A percentile compares a stretch with the other conserved stretches of the same genome.
phyloP scores from a whole-genome alignment of 2,797 vertebrate species.

The Phoeniculus purpureus region DNA sequence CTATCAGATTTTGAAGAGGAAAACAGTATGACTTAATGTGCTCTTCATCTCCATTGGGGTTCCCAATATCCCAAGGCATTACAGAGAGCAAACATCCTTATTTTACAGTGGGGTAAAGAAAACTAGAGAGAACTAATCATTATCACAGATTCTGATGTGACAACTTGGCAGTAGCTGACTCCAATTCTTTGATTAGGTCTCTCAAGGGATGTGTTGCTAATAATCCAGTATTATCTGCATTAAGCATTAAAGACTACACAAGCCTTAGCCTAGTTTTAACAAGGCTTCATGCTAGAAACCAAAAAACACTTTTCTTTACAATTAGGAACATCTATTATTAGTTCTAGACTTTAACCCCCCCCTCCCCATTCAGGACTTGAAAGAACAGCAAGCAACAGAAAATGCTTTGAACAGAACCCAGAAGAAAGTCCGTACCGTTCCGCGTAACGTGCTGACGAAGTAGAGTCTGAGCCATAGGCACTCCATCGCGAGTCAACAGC shows the following conservation, averaged over 20 bases:
- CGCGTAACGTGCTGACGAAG: conserved; percentile 86
- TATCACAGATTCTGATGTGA: neutral
- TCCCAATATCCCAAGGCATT: neutral
- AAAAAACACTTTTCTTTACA: neutral
- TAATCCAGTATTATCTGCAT: neutral
- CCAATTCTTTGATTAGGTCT: neutral
- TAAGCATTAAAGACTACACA: neutral
- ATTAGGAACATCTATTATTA: neutral
- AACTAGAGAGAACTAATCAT: neutral
- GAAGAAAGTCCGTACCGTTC: conserved; percentile 82
- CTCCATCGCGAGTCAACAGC: conserved; percentile 91
- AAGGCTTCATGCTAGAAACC: neutral
- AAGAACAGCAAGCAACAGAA: neutral
- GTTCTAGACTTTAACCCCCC: neutral
- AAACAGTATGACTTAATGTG: neutral
- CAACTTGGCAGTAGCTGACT: neutral
- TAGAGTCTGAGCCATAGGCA: conserved; percentile 88
- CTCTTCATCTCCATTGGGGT: neutral
- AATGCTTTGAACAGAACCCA: neutral
- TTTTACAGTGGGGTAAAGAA: neutral
- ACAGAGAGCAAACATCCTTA: neutral
- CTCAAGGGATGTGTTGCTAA: neutral
- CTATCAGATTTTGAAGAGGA: neutral
- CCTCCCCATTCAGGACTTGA: neutral
- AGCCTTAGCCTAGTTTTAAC: conserved; percentile 19